Percentiles rank a stretch among this genome's conserved stretches.
phyloP scores from a whole-genome alignment of 2,113 vertebrate species.

The Pseudorhombus dupliciocellatus region DNA sequence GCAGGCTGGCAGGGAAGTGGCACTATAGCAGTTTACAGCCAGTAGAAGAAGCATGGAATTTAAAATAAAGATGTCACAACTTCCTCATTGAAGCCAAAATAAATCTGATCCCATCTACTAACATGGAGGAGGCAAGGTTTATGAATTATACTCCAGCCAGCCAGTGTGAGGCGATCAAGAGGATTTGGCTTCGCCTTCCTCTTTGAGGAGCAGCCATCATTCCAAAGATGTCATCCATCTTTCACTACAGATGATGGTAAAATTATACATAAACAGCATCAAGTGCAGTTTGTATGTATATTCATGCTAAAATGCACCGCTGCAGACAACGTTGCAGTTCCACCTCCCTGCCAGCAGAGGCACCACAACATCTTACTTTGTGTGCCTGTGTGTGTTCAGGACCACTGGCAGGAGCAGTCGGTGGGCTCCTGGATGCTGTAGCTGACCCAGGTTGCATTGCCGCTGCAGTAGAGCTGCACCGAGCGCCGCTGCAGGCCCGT shows the following conservation, averaged over 20 bases:
- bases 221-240: too few relatives aligned
- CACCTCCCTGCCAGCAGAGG: constrained; percentile 53
- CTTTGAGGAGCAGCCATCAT: too few relatives aligned
- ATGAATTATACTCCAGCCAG: too few relatives aligned
- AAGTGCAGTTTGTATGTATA: not conserved
- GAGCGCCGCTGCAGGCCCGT: constrained; percentile 90
- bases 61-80: not conserved
- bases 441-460: constrained; percentile 94
- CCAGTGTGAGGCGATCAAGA: too few relatives aligned
- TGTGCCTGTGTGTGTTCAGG: constrained; percentile 72
- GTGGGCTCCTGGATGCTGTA: constrained; percentile 96
- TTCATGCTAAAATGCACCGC: not conserved
- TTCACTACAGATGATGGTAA: too few relatives aligned
- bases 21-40: too few relatives aligned
- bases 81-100: too few relatives aligned
- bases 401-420: constrained; percentile 98
- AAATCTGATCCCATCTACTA: too few relatives aligned
- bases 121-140: too few relatives aligned
- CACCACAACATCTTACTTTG: not conserved
- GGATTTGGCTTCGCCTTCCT: too few relatives aligned
- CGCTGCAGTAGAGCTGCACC: constrained; percentile 92
- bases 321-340: constrained; percentile 8
- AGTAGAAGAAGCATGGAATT: not conserved
- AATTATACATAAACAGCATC: not conserved
- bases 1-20: too few relatives aligned